Conservation (phyloP, 53 echinoderm and acorn worm species). For the Paracentrotus lividus region DNA sequence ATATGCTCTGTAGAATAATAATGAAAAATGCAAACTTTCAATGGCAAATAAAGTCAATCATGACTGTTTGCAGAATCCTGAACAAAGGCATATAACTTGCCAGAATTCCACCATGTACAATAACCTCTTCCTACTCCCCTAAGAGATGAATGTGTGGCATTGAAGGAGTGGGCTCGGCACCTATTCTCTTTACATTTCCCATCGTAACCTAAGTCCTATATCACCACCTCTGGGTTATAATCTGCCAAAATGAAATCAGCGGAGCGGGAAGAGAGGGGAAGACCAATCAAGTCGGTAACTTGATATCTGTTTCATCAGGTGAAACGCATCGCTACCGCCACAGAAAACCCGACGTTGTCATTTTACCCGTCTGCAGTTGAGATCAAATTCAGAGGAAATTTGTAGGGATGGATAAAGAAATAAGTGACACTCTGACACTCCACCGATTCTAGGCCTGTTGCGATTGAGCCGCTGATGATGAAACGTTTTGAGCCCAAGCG, state of each 20-base stretch:
- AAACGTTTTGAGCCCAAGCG: neutral
- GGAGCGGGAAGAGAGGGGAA: neutral
- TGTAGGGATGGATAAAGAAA: neutral
- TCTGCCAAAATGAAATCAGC: constrained; percentile 48
- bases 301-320: constrained; percentile 38
- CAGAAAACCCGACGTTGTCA: constrained; percentile 18
- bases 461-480: neutral
- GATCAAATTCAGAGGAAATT: constrained; percentile 7
- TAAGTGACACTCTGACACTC: neutral
- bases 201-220: neutral
- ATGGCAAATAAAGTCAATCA: too few relatives aligned
- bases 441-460: neutral
- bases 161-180: neutral
- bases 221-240: constrained; percentile 45
- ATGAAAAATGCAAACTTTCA: too few relatives aligned
- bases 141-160: neutral
- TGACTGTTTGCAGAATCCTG: too few relatives aligned
- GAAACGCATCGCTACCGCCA: neutral
- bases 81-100: too few relatives aligned
- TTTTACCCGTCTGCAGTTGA: neutral
- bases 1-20: too few relatives aligned
- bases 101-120: neutral
- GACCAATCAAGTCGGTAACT: neutral
- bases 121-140: neutral
- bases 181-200: neutral